Base-by-base conservation (phyloP, 2,113 vertebrate genomes). In the Sinosuthora webbiana region DNA sequence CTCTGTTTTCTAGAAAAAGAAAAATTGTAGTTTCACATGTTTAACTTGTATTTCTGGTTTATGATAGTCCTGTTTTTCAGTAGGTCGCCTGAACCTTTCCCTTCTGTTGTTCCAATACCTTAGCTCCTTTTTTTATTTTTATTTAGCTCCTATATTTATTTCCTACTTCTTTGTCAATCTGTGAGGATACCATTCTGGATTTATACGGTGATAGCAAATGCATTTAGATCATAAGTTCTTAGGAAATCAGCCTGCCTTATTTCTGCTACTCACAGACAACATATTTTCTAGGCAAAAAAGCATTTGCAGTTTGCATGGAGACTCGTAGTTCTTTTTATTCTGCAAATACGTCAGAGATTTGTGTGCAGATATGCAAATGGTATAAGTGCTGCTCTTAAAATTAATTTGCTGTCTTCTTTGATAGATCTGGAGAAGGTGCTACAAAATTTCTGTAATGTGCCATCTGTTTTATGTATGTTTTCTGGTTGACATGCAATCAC, bases 371-470 rank as follows among this genome's bases (percentile, higher is more conserved):
- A 74, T 60, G 75, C 50, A 69, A 93, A 75, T 80, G 28, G 25
- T 76, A 0, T 44, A 77, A 83, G 39, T 55, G 55, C 31, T 52
- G 12, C 13, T 90, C 79, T 87, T 88, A 42, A 52, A 80, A 93
- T 94, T 90, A 77, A 92, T 93, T 83, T 83, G 50, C 75, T 90
- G 63, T 83, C 67, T 89, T 75, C 37, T 69, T 75, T 64, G 69
- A 68, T 80, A 73, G 57, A 80, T 86, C 20, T 59, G 47, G 33
- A 93, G 90, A 86, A 90, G 71, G 64, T 94, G 63, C 94, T 90
- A 55, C 71, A 80, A 73, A 59, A 74, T 85, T 79, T 87, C 78
- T 91, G 56, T 82, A 49, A 47, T 84, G 45, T 71, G 65, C 87
- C 69, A 49, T 93, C 87, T 89, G 80, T 59, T 89, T 87, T 87